Conservation (phyloP, 2,797 vertebrate species). For the Mionectes olivaceus region DNA sequence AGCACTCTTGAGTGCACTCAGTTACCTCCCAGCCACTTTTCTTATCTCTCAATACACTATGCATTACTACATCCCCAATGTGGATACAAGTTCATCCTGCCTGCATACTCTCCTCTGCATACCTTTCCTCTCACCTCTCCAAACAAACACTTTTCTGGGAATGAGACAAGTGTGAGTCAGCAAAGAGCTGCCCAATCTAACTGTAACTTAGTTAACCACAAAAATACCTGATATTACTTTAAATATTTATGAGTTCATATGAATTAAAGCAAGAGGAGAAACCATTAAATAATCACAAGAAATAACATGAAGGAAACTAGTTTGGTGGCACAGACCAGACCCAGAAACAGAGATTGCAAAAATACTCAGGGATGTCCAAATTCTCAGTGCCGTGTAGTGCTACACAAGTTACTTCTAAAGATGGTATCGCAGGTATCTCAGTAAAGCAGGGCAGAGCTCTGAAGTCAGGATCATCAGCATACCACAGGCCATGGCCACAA, state of each 20-base stretch:
- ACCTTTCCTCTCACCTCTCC: not conserved
- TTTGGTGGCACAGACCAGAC: not conserved
- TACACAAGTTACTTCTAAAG: not conserved
- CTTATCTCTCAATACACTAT: fast-evolving
- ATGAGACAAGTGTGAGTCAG: not conserved
- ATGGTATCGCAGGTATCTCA: not conserved
- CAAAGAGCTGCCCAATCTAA: not conserved
- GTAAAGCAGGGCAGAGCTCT: not conserved
- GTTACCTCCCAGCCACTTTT: not conserved
- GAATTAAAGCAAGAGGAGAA: not conserved
- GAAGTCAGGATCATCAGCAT: not conserved
- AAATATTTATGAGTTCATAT: not conserved
- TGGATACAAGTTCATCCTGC: not conserved
- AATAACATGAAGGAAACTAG: not conserved
- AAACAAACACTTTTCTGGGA: not conserved
- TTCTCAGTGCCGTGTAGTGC: not conserved
- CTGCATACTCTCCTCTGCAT: no score
- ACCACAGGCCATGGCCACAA: not conserved
- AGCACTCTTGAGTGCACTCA: not conserved
- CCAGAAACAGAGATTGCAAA: not conserved
- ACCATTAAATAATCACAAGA: not conserved
- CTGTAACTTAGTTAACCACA: not conserved
- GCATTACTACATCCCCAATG: not conserved
- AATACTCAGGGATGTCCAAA: not conserved
- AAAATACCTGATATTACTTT: not conserved